Evolutionary conservation across 2,113 vertebrate species (phyloP).

Genomic region (Callipepla californica): DNA sequence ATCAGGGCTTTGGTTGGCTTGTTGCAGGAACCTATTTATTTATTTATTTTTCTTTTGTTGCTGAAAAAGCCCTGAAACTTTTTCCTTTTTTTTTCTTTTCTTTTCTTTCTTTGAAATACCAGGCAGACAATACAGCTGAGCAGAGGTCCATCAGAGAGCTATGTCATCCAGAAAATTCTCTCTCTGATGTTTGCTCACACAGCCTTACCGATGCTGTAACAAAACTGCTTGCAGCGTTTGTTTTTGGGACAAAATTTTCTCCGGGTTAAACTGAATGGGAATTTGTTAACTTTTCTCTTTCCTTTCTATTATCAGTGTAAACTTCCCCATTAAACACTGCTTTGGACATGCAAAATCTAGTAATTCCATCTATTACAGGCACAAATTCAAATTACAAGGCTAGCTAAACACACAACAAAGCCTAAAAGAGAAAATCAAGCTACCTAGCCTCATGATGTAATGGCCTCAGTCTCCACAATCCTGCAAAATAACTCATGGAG

Average conservation of each 20-base stretch:
- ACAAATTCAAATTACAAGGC: neutral
- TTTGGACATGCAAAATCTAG: neutral
- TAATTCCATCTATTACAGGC: neutral
- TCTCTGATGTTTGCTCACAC: neutral
- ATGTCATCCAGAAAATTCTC: neutral
- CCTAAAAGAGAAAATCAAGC: neutral
- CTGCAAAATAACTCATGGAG: neutral
- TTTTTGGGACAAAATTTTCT: neutral
- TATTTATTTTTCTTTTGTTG: neutral
- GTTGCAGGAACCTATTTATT: neutral
- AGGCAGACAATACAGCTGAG: neutral
- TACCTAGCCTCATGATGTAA: neutral
- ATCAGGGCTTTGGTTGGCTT: slow-evolving; percentile 25
- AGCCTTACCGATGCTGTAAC: neutral
- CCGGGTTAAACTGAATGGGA: neutral
- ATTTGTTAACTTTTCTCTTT: neutral
- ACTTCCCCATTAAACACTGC: neutral
- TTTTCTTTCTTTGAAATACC: neutral
- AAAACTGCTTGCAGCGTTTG: neutral
- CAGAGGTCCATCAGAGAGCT: neutral
- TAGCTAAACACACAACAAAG: neutral
- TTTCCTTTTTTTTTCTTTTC: neutral
- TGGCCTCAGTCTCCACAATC: neutral
- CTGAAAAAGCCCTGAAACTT: neutral
- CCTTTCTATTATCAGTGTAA: neutral